These are phyloP conservation scores for Verasper variegatus DNA, from an alignment of 2,113 vertebrate species.

Conservation along the genomic window DNA sequence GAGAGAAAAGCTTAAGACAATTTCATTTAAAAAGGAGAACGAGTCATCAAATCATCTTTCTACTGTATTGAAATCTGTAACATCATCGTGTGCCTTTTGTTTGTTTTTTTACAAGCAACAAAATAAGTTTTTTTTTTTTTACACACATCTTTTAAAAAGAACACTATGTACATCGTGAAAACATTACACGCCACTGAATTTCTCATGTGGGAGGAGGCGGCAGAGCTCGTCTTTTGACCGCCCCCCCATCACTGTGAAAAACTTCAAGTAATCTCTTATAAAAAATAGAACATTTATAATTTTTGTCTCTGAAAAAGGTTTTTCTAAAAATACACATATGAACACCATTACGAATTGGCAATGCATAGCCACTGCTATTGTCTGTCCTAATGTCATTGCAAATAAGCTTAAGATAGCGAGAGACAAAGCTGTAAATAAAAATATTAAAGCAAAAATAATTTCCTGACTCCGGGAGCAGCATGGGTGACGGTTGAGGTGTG, in stretches of 20 bases:
- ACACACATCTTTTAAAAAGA: conserved; percentile 71
- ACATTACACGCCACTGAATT: conserved; percentile 67
- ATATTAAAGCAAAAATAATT: conserved; percentile 24
- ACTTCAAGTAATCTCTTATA: conserved; percentile 83
- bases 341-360: conserved; percentile 75
- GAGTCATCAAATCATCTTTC: conserved; percentile 44
- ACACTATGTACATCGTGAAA: conserved; percentile 79
- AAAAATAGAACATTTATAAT: conserved; percentile 82
- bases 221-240: conserved; percentile 31
- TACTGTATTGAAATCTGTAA: conserved; percentile 65
- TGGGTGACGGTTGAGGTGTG: conserved; percentile 29
- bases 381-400: conserved; percentile 57
- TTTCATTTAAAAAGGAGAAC: conserved; percentile 66
- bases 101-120: conserved; percentile 71
- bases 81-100: conserved; percentile 39
- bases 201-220: conserved; percentile 37
- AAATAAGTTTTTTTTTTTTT: conserved; percentile 71
- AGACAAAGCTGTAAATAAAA: conserved; percentile 41
- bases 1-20: conserved; percentile 69
- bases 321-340: conserved; percentile 79
- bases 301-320: conserved; percentile 71
- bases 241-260: conserved; percentile 68
- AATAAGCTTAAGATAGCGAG: conserved; percentile 36
- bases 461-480: conserved; percentile 44
- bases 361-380: conserved; percentile 66